Percentiles rank a stretch among this genome's conserved stretches.
These are phyloP conservation scores for Aplysina aerophoba DNA, from an alignment of 37 sponge, comb jelly and placozoan genomes.

Conservation along the genomic window DNA sequence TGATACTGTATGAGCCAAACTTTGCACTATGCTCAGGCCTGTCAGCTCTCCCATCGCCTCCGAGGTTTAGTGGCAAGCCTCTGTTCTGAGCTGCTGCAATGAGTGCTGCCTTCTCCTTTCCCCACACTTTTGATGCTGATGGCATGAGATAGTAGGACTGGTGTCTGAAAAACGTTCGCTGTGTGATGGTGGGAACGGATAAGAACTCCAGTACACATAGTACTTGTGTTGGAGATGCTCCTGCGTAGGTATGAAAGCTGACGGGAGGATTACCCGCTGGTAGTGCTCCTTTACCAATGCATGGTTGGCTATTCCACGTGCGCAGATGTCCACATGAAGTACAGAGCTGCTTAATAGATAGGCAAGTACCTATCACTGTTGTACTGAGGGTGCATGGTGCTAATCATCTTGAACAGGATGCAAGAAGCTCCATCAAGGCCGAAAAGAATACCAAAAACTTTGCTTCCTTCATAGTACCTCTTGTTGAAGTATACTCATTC, in stretches of 20 bases:
- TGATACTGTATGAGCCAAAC: conserved; percentile 58
- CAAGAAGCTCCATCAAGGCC: conserved; percentile 27
- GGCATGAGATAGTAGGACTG: conserved; percentile 50
- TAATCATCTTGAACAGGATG: conserved; percentile 4
- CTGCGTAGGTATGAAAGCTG: conserved; percentile 42
- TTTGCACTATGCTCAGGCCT: conserved; percentile 70
- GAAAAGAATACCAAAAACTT: conserved; percentile 44
- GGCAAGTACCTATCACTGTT: conserved; percentile 32
- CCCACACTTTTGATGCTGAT: conserved; percentile 37
- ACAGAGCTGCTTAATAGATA: conserved; percentile 28
- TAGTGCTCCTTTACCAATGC: not conserved
- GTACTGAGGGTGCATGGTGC: not conserved
- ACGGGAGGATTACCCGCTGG: conserved; percentile 53
- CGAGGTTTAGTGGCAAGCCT: conserved; percentile 16
- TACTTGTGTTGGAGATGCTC: conserved; percentile 53
- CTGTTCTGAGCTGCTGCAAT: conserved; percentile 22
- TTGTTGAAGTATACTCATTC: too few relatives aligned
- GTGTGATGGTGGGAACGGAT: conserved; percentile 25
- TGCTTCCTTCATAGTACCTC: not conserved
- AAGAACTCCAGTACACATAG: conserved; percentile 33
- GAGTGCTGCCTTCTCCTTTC: conserved; percentile 20
- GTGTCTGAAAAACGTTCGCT: conserved; percentile 57
- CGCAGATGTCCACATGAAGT: conserved; percentile 1
- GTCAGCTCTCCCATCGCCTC: conserved; percentile 71
- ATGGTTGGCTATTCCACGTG: conserved; percentile 53